These are phyloP conservation scores for Vanessa tameamea DNA, from an alignment of 1,140 invertebrate genomes.

Conservation along the genomic window DNA sequence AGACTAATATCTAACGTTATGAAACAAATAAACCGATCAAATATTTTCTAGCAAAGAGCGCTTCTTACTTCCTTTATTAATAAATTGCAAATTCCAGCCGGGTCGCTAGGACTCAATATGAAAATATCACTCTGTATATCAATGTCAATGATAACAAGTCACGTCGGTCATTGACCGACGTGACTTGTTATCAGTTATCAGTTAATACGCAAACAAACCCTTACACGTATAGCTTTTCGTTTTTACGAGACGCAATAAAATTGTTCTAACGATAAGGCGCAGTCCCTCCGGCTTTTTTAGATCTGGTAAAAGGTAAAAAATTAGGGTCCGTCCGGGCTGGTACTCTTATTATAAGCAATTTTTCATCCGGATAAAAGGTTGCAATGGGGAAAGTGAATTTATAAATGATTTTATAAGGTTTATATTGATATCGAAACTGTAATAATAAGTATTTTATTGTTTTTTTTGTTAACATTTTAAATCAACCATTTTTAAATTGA, in stretches of 20 bases:
- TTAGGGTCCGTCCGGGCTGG: slow-evolving; percentile 29
- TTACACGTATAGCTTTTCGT: slow-evolving; percentile 8
- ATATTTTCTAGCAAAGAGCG: too few species aligned
- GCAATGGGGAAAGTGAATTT: not conserved
- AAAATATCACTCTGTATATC: too few species aligned
- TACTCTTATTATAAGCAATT: slow-evolving; percentile 35
- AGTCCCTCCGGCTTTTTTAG: slow-evolving; percentile 31
- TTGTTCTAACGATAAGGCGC: slow-evolving; percentile 26
- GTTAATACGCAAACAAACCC: slow-evolving; percentile 2
- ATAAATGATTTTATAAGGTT: not conserved
- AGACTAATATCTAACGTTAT: too few species aligned
- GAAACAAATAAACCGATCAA: too few species aligned
- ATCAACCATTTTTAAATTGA: too few species aligned
- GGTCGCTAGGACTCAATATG: too few species aligned
- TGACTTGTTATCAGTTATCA: slow-evolving; percentile 11
- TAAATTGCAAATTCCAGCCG: too few species aligned
- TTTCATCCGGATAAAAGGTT: slow-evolving; percentile 21
- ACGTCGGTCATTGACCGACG: not conserved
- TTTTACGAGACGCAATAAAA: slow-evolving; percentile 31
- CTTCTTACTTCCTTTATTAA: too few species aligned
- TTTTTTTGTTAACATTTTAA: too few species aligned
- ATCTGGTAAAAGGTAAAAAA: slow-evolving; percentile 35
- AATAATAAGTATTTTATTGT: too few species aligned
- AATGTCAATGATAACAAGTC: too few species aligned
- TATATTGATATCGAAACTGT: not conserved